phyloP scores from a whole-genome alignment of 1,140 invertebrate genomes.

The Metopolophium dirhodum region DNA sequence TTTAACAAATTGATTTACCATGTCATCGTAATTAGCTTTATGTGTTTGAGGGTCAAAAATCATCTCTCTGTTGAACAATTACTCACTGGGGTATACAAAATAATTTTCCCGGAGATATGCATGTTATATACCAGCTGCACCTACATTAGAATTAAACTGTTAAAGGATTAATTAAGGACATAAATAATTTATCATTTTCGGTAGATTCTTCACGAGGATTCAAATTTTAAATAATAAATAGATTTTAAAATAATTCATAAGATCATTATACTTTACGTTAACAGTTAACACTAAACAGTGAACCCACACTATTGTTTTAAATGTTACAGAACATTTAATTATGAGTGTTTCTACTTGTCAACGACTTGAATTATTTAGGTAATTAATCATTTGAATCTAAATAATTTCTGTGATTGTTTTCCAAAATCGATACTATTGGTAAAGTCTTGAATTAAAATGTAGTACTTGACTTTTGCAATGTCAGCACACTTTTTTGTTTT shows the following conservation, averaged over 20 bases:
- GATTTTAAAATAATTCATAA: neutral
- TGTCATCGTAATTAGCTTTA: slow-evolving; percentile 2
- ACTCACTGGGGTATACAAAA: neutral
- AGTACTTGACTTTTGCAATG: no score
- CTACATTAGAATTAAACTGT: neutral
- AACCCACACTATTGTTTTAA: neutral
- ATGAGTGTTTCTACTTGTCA: neutral
- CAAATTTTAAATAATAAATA: neutral
- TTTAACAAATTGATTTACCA: neutral
- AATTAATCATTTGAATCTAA: no score
- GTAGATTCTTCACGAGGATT: neutral
- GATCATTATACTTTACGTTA: neutral
- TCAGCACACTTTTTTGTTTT: no score
- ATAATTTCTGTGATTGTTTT: no score
- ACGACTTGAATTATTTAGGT: neutral
- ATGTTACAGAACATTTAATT: neutral
- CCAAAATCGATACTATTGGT: no score
- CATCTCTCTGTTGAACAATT: neutral
- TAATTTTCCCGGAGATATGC: neutral
- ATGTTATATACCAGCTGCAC: neutral
- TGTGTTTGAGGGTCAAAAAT: neutral
- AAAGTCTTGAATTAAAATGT: no score
- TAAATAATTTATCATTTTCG: neutral
- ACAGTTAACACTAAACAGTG: no score
- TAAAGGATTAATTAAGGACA: neutral